phyloP scores from a whole-genome alignment of 2,113 vertebrate genomes.

The Lophotis ruficrista region DNA sequence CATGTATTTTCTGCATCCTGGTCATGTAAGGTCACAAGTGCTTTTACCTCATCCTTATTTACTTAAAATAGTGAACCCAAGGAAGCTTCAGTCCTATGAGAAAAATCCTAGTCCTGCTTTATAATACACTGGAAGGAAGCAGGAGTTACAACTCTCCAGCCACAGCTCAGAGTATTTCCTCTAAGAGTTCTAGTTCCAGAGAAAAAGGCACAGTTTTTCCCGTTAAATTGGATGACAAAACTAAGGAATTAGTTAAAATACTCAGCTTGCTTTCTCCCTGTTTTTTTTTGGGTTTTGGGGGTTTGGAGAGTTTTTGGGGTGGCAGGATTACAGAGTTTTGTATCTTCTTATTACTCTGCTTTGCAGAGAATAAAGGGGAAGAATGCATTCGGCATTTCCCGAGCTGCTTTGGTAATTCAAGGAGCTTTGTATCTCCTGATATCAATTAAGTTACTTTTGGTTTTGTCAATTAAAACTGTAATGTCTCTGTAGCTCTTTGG shows the following conservation, averaged over 20 bases:
- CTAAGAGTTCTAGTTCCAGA: background rate
- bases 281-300: background rate
- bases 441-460: background rate
- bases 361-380: background rate
- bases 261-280: background rate
- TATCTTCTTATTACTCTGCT: background rate
- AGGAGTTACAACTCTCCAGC: background rate
- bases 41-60: background rate
- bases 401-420: background rate
- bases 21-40: background rate
- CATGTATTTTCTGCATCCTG: background rate
- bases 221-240: background rate
- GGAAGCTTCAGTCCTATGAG: background rate
- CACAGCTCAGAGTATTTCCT: background rate
- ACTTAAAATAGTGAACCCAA: background rate
- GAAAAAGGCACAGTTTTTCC: background rate
- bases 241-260: background rate
- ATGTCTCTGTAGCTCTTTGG: background rate
- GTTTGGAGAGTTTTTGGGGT: background rate
- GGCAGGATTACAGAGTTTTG: accelerated
- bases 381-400: background rate
- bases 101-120: background rate
- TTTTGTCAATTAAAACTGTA: background rate
- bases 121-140: background rate
- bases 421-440: background rate